Evolutionary conservation across 1,140 invertebrate species (phyloP).

Genomic region (Drosophila nikananu): DNA sequence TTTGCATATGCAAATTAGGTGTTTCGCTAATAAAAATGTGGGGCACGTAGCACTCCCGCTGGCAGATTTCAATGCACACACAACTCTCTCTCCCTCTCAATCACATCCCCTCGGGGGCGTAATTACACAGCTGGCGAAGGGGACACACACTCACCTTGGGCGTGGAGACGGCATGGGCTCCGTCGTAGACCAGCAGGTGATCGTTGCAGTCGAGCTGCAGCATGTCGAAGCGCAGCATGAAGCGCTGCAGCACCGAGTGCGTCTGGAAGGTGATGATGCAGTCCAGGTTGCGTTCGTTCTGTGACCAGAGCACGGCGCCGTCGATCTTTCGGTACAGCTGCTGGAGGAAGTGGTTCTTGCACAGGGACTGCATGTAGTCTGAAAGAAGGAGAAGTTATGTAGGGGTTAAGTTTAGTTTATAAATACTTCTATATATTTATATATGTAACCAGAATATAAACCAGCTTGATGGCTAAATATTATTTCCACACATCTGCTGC

Average conservation of each 20-base stretch:
- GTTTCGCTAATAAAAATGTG: conserved; percentile 45
- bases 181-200: conserved; percentile 96
- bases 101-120: not conserved
- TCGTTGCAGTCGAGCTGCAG: conserved; percentile 95
- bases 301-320: conserved; percentile 94
- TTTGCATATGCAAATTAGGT: conserved; percentile 62
- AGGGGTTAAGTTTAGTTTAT: too few relatives aligned
- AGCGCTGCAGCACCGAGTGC: conserved; percentile 95
- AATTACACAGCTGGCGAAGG: not conserved
- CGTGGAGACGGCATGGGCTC: conserved; percentile 93
- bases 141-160: conserved; percentile 90
- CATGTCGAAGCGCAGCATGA: conserved; percentile 95
- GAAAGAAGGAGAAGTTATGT: conserved; percentile 69
- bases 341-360: conserved; percentile 94
- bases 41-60: conserved; percentile 25
- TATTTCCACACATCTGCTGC: conserved; percentile 7
- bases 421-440: not conserved
- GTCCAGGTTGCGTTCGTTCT: conserved; percentile 95
- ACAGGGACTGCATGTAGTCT: conserved; percentile 94
- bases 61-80: conserved; percentile 8
- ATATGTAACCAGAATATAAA: not conserved
- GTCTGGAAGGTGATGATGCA: conserved; percentile 97
- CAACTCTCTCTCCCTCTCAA: not conserved
- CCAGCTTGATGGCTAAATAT: not conserved
- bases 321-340: conserved; percentile 95